Evolutionary conservation across 2,888 invertebrate species (phyloP).

Genomic region (Pheosia tremula): DNA sequence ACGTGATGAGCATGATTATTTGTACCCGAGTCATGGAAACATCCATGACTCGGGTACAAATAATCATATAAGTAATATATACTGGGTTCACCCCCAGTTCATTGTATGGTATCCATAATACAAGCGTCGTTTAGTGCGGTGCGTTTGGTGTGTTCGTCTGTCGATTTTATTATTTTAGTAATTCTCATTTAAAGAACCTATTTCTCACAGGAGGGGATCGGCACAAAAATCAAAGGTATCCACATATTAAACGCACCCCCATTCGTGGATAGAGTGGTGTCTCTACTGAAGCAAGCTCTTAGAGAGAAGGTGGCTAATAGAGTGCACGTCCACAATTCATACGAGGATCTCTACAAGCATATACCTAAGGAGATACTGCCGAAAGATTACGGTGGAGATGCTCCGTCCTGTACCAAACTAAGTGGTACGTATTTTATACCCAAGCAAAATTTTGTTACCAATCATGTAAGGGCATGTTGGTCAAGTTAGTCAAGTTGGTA

Average conservation of each 20-base stretch:
- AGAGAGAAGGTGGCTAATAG: constrained; percentile 71
- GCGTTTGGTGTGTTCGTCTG: no score
- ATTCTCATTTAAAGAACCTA: background rate
- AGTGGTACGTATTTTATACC: constrained; percentile 48
- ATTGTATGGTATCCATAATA: no score
- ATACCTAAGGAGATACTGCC: constrained; percentile 72
- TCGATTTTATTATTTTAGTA: no score
- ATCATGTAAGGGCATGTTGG: no score
- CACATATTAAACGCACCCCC: constrained; percentile 72
- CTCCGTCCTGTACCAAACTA: constrained; percentile 51
- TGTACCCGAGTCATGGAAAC: no score
- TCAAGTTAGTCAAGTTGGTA: no score
- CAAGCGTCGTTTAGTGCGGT: no score
- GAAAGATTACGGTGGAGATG: constrained; percentile 70
- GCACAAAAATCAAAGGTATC: constrained; percentile 76
- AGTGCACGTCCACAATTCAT: constrained; percentile 65
- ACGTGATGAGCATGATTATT: no score
- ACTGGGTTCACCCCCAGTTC: no score
- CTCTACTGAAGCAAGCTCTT: constrained; percentile 67
- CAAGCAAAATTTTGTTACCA: background rate
- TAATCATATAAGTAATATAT: no score
- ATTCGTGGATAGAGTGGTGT: constrained; percentile 67
- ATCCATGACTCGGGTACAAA: no score
- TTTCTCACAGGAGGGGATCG: constrained; percentile 67
- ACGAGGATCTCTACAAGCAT: constrained; percentile 67